These are phyloP conservation scores for Atrichornis clamosus DNA, from an alignment of 2,113 vertebrate genomes.

Conservation along the genomic window DNA sequence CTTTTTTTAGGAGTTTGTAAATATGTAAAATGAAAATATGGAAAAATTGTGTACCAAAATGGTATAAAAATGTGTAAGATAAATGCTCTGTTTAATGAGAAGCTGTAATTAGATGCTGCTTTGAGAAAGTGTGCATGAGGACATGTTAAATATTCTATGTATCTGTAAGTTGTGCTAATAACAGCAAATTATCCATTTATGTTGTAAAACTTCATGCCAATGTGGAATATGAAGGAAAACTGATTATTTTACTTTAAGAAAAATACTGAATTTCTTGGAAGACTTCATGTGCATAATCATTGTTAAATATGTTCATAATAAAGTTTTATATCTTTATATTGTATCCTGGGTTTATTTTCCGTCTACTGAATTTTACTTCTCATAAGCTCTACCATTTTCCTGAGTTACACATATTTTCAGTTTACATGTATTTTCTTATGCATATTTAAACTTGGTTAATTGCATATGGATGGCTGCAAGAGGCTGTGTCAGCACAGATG, in stretches of 20 bases:
- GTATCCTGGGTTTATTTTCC: background rate
- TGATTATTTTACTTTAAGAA: conserved; percentile 29
- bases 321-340: conserved; percentile 52
- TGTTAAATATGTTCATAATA: conserved; percentile 59
- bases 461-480: background rate
- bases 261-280: background rate
- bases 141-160: background rate
- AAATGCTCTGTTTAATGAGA: conserved; percentile 30
- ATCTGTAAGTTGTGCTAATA: background rate
- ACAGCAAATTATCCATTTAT: background rate
- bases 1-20: conserved; percentile 66
- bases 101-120: conserved; percentile 42
- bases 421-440: background rate
- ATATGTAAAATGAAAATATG: conserved; percentile 64
- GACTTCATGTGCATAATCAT: conserved; percentile 34
- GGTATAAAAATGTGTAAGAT: conserved; percentile 50
- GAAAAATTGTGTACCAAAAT: conserved; percentile 39
- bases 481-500: background rate
- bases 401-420: background rate
- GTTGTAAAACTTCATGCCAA: background rate
- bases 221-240: conserved; percentile 19
- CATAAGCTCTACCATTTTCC: background rate
- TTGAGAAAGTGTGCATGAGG: conserved; percentile 39
- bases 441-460: background rate
- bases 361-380: background rate